These are phyloP conservation scores for Oncorhynchus nerka DNA, from an alignment of 2,113 vertebrate genomes.

Conservation along the genomic window DNA sequence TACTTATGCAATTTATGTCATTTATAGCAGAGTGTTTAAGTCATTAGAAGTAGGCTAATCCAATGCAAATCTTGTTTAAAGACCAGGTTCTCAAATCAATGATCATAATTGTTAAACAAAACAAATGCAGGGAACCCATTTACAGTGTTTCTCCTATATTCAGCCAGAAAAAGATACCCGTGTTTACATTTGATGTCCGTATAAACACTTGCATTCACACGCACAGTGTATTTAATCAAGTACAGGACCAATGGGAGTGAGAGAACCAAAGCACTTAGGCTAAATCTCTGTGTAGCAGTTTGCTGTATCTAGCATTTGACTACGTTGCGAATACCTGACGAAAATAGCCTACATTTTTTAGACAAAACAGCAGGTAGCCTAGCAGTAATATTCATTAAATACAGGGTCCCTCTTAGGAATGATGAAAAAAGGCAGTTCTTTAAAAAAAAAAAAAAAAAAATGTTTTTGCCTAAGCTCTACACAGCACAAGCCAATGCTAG, in stretches of 20 bases:
- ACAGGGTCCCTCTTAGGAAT: background rate
- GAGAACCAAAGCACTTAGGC: too few relatives aligned
- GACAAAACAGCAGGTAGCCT: background rate
- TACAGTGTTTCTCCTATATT: conserved; percentile 4
- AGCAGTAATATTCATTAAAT: background rate
- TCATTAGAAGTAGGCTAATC: conserved; percentile 32
- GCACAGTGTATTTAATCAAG: background rate
- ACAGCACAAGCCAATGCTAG: too few relatives aligned
- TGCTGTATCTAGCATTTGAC: too few relatives aligned
- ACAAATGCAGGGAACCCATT: conserved; percentile 20
- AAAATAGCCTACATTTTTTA: background rate
- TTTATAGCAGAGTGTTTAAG: conserved; percentile 9
- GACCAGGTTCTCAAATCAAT: conserved; percentile 43
- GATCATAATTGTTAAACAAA: conserved; percentile 35
- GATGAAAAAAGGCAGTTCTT: background rate
- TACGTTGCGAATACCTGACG: too few relatives aligned
- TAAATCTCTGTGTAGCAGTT: too few relatives aligned
- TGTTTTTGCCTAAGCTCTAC: background rate
- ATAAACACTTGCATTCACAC: background rate
- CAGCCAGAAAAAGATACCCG: background rate
- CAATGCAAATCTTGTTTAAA: conserved; percentile 46
- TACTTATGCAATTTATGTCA: conserved; percentile 11
- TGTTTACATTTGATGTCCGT: background rate
- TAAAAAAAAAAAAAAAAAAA: too few relatives aligned
- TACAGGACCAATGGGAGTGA: background rate